Conservation (phyloP, 2,113 vertebrate genomes). For the Crotalus viridis region DNA sequence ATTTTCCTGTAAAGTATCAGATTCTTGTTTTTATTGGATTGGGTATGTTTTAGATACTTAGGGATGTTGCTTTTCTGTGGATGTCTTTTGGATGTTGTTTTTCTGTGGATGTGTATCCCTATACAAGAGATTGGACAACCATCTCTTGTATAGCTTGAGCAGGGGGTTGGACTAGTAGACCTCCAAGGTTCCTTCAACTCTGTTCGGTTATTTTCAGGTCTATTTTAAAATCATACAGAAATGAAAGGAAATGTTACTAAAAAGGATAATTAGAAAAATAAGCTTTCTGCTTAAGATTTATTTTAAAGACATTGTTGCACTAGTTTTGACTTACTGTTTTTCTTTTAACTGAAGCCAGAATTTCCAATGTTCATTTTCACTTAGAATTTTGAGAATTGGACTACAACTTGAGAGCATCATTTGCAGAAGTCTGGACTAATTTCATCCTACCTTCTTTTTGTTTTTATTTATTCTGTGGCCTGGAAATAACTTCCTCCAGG, state of each 20-base stretch:
- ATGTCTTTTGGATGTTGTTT: not conserved
- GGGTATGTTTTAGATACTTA: not conserved
- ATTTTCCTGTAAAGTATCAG: not conserved
- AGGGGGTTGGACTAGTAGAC: too few relatives aligned
- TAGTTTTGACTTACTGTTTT: not conserved
- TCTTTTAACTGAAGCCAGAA: not conserved
- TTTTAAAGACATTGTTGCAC: not conserved
- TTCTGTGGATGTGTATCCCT: not conserved
- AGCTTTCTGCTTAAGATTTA: not conserved
- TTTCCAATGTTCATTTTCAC: not conserved
- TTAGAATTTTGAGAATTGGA: not conserved
- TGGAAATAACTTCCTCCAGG: not conserved
- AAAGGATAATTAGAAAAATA: not conserved
- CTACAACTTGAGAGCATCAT: not conserved
- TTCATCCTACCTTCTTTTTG: not conserved
- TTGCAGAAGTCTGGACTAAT: not conserved
- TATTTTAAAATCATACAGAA: not conserved
- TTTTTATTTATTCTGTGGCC: not conserved
- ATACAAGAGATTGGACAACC: not conserved
- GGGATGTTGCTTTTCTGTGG: not conserved
- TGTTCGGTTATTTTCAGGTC: not conserved
- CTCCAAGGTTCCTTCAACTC: too few relatives aligned
- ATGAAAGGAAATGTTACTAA: not conserved
- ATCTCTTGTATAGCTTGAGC: too few relatives aligned
- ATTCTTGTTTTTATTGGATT: not conserved